Evolutionary conservation across 2,797 vertebrate species (phyloP).

Genomic region (Platyrinchus mystaceus): DNA sequence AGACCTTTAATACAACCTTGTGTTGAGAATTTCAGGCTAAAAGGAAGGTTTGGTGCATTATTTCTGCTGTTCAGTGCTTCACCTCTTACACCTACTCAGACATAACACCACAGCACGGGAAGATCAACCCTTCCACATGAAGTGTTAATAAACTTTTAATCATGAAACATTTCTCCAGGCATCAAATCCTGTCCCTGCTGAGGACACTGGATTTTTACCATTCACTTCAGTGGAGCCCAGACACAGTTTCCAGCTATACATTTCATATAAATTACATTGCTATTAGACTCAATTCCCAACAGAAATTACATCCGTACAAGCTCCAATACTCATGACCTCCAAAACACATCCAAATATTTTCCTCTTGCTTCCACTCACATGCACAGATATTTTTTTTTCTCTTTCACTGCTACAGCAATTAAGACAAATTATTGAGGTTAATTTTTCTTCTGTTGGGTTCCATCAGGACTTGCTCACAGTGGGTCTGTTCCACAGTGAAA

Average conservation of each 20-base stretch:
- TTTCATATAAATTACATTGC: neutral
- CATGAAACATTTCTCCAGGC: neutral
- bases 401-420: neutral
- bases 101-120: neutral
- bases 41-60: neutral
- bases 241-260: neutral
- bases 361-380: neutral
- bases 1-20: conserved; percentile 19
- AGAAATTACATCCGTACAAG: neutral
- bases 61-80: neutral
- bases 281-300: conserved; percentile 17
- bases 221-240: neutral
- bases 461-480: neutral
- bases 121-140: neutral
- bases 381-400: neutral
- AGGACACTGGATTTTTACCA: neutral
- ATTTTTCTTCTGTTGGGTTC: neutral
- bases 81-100: neutral
- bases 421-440: neutral
- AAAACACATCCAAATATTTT: neutral
- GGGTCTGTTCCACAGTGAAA: neutral
- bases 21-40: neutral
- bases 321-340: neutral
- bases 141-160: conserved; percentile 34
- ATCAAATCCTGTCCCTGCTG: neutral